Conservation (phyloP, 2,888 invertebrate genomes). For the Pandemis heparana region DNA sequence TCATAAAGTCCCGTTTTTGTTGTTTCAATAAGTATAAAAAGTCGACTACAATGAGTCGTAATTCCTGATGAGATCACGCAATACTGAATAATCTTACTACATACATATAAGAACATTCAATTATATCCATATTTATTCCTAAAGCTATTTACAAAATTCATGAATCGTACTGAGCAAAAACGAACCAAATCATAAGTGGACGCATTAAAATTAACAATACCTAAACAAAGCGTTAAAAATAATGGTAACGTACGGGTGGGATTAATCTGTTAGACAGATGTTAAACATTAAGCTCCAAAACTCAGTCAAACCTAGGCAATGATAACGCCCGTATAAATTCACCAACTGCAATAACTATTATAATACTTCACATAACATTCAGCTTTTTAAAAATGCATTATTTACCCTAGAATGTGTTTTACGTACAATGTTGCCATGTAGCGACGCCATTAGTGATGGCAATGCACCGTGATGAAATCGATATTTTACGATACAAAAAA, state of each 20-base stretch:
- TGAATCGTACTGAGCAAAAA: no score
- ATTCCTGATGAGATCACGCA: background rate
- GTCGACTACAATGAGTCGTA: background rate
- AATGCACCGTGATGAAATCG: slow-evolving; percentile 35
- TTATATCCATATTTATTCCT: no score
- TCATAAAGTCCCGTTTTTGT: background rate
- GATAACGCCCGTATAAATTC: slow-evolving; percentile 15
- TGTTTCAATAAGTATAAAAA: background rate
- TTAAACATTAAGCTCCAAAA: slow-evolving; percentile 21
- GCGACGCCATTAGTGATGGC: slow-evolving; percentile 27
- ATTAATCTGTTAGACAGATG: slow-evolving; percentile 36
- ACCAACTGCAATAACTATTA: background rate
- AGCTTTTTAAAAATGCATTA: background rate
- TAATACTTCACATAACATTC: background rate
- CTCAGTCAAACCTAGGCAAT: background rate
- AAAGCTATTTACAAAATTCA: no score
- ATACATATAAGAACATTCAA: no score
- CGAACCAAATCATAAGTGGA: background rate
- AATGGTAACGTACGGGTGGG: slow-evolving; percentile 13
- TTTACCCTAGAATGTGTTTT: slow-evolving; percentile 8
- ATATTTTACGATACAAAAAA: slow-evolving; percentile 36
- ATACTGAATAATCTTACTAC: no score
- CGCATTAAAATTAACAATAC: slow-evolving; percentile 15
- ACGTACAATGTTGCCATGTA: slow-evolving; percentile 1
- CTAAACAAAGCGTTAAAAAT: slow-evolving; percentile 10